A percentile compares a stretch with the other conserved stretches of the same genome.
These are phyloP conservation scores for Habrosyne pyritoides DNA, from an alignment of 2,888 invertebrate genomes.

Conservation along the genomic window DNA sequence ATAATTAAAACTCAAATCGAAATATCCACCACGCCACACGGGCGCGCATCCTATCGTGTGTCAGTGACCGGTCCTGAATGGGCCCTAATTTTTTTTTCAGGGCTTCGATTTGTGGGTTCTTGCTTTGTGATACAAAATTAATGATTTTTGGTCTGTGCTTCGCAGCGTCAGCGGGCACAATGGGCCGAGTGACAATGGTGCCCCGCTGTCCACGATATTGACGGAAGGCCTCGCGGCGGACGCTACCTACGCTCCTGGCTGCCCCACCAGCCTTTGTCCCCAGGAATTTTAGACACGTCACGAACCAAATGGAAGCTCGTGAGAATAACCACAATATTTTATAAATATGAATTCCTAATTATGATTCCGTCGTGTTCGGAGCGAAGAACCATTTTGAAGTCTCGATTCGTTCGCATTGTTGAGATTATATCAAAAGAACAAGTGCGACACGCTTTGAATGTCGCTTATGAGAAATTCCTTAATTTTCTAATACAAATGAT, in stretches of 20 bases:
- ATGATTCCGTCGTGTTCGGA: constrained; percentile 36
- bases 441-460: background rate
- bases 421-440: constrained; percentile 18
- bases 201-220: constrained; percentile 81
- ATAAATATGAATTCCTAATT: constrained; percentile 63
- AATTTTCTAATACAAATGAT: background rate
- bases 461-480: background rate
- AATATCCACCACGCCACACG: constrained; percentile 50
- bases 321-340: constrained; percentile 64
- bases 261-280: constrained; percentile 66
- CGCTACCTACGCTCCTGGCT: constrained; percentile 75
- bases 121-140: constrained; percentile 82
- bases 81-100: constrained; percentile 73
- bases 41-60: constrained; percentile 56
- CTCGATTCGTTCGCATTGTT: constrained; percentile 44
- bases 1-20: constrained; percentile 74
- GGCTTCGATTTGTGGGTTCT: constrained; percentile 80
- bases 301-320: constrained; percentile 65
- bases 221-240: constrained; percentile 62
- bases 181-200: constrained; percentile 76
- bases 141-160: constrained; percentile 81
- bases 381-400: constrained; percentile 36
- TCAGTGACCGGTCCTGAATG: constrained; percentile 77
- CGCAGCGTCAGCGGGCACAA: constrained; percentile 69
- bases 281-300: constrained; percentile 74